Base-by-base conservation (phyloP, 1,140 invertebrate species). In the Listronotus oregonensis region DNA sequence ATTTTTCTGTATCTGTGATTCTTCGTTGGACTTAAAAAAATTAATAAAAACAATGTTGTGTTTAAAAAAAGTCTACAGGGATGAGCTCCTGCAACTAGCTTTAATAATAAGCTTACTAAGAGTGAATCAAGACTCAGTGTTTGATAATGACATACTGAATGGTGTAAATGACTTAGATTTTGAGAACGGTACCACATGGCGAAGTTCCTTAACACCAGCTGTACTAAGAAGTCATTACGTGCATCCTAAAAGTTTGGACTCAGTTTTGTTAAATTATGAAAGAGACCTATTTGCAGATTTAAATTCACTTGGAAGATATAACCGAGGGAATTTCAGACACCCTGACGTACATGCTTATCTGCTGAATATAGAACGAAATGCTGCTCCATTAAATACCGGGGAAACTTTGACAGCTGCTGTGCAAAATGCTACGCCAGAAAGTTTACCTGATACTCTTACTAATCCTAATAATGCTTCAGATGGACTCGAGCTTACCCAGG, bases 41-140 rank as follows among this genome's bases (percentile, higher is more conserved):
- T n/a, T 27, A 27, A 58, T 17, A 59, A 46, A 61, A 50, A 73
- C 69, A 62, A 90, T 92, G 89, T 80, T 90, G 74, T 86, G 85
- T 58, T 75, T 90, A 64, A 92, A 91, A 78, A 92, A 92, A 77
- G 76, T 90, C 5, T 89, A 89, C 67, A 83, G 87, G 14, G 90
- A 93, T 73, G 91, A 93, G 79, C 80, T 94, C 50, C 79, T 94
- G 14, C 88, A 92, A 69, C 80, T 94, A 6, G 90, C 91, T 6
- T 78, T 94, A 58, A 80, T 93, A 15, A 81, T 94, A 14, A 92
- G 90, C 73, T 81, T 93, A 6, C 78, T 94, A 11, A 84, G 90
- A 69, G 86, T 89, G 0, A 88, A 92, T 75, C 85, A 89, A 0
- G 86, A 89, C 43, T 85, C 85, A 10, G 86, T 89, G 70, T 76